Evolutionary conservation across 2,888 invertebrate species (phyloP), one percentile per base, ranked within the genome.

Genomic region (Drosophila paranaensis): DNA sequence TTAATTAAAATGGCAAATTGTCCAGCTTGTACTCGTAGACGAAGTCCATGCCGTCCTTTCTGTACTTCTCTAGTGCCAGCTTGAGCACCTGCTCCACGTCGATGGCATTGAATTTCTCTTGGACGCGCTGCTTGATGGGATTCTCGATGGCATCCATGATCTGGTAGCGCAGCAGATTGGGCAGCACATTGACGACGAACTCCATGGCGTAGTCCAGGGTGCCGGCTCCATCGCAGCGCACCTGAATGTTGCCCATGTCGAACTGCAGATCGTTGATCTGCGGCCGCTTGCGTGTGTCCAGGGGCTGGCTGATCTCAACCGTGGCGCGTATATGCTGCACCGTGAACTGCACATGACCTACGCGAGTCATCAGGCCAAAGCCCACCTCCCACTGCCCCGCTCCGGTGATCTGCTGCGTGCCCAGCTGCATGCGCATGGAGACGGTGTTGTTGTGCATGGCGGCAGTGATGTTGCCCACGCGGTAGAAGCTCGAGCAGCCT

Each of bases 101-200:
- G 27, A 97, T 93, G 83, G 95, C 95, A 89, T 97, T 94, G 46
- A 97, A 92, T 53, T 92, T 92, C 82, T 96, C 95, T 80, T 95
- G 95, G 5, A 97, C 93, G 70, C 95, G 95, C 79, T 95, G 94
- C 90, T 95, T 96, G 4, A 97, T 92, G 0, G 97, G 97, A 42
- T 95, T 95, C 92, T 97, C 97, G 43, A 97, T 91, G 0, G 97
- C 96, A 88, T 97, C 96, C 95, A 97, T 96, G 69, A 97, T 97
- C 93, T 97, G 97, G 90, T 97, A 97, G 61, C 98, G 94, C 71
- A 98, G 93, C 51, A 97, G 93, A 94, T 98, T 98, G 0, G 97
- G 97, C 57, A 97, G 89, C 53, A 97, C 94, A 91, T 98, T 98
- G 0, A 97, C 94, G 6, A 94, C 94, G 66, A 96, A 95, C 93